Percentiles rank a stretch among this genome's conserved stretches.
Evolutionary conservation across 1,140 invertebrate species (phyloP).

Genomic region (Dinoponera quadriceps): DNA sequence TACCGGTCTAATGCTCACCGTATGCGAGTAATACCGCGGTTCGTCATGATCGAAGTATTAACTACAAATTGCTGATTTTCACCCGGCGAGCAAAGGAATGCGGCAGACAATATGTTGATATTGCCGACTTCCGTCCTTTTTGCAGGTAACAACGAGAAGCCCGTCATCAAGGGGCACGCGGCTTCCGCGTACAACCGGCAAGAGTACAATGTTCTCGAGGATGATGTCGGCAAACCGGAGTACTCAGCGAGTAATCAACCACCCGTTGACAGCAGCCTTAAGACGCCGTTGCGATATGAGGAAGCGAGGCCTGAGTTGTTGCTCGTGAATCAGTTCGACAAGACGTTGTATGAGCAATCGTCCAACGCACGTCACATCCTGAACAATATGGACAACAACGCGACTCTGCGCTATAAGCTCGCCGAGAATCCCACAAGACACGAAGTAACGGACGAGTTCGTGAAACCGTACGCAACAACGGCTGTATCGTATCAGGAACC

Average conservation of each 20-base stretch:
- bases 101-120: constrained; percentile 29
- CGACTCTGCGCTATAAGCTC: not conserved
- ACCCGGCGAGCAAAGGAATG: not conserved
- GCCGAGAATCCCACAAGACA: not conserved
- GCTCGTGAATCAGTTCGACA: constrained; percentile 27
- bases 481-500: constrained; percentile 1
- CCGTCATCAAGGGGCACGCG: not conserved
- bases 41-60: not conserved
- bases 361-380: not conserved
- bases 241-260: not conserved
- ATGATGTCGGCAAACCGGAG: constrained; percentile 30
- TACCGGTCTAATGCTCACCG: not conserved
- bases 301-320: not conserved
- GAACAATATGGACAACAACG: not conserved
- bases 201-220: constrained; percentile 55
- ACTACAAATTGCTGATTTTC: constrained; percentile 40
- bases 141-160: constrained; percentile 62
- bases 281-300: constrained; percentile 3
- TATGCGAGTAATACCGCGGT: constrained; percentile 23
- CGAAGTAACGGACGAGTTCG: not conserved
- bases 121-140: constrained; percentile 24
- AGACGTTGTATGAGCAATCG: constrained; percentile 26
- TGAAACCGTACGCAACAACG: constrained; percentile 10
- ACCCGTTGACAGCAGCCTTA: not conserved
- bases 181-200: not conserved